A percentile compares a stretch with the other conserved stretches of the same genome.
phyloP scores from a whole-genome alignment of 1,140 invertebrate species.

The Dufourea novaeangliae region DNA sequence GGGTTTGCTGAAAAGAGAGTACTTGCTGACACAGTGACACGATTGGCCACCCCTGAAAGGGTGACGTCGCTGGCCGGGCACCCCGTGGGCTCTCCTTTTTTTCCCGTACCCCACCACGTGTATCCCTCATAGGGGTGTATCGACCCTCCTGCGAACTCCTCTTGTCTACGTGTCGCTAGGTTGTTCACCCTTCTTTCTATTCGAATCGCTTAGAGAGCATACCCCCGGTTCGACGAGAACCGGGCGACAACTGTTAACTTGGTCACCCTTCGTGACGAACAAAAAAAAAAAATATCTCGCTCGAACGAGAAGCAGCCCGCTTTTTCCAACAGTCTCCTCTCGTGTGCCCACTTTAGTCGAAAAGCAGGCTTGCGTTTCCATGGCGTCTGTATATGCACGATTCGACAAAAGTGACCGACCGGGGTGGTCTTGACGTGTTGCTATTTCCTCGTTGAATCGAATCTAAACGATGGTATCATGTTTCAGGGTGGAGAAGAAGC shows the following conservation, averaged over 20 bases:
- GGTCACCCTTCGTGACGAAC: slow-evolving; percentile 48
- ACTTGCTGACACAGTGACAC: slow-evolving; percentile 74
- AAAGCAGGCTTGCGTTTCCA: too few species aligned
- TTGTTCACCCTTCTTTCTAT: slow-evolving; percentile 65
- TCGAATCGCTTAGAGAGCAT: slow-evolving; percentile 42
- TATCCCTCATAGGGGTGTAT: slow-evolving; percentile 20
- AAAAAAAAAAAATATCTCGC: slow-evolving; percentile 67
- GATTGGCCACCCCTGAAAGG: slow-evolving; percentile 62
- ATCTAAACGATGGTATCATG: not conserved
- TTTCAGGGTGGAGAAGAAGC: slow-evolving; percentile 77
- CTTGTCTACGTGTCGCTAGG: slow-evolving; percentile 57
- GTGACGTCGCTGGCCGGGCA: slow-evolving; percentile 25
- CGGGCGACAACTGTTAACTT: slow-evolving; percentile 46
- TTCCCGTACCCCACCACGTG: slow-evolving; percentile 22
- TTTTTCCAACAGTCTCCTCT: not conserved
- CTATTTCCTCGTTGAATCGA: too few species aligned
- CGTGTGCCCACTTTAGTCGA: not conserved
- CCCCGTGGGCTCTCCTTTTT: slow-evolving; percentile 27
- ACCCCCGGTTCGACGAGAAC: slow-evolving; percentile 24
- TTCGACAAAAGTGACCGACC: too few species aligned
- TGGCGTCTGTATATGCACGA: too few species aligned
- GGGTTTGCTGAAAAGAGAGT: not conserved
- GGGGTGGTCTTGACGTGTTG: too few species aligned
- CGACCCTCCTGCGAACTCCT: slow-evolving; percentile 28
- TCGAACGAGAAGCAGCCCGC: slow-evolving; percentile 58